phyloP scores from a whole-genome alignment of 2,797 vertebrate species.

The Poecilia wingei region DNA sequence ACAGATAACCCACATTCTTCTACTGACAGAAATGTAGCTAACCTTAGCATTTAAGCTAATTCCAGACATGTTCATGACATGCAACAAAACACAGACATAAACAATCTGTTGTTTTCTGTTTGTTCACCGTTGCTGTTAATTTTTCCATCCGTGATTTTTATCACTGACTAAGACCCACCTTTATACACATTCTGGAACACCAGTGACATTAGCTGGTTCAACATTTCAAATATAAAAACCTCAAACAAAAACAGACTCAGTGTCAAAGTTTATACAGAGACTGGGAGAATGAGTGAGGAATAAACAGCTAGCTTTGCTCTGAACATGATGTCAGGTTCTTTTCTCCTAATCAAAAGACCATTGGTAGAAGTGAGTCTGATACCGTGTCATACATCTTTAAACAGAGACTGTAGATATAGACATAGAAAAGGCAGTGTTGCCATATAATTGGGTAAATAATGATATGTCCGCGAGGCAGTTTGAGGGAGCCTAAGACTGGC shows the following conservation, averaged over 20 bases:
- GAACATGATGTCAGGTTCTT: constrained; percentile 41
- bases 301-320: constrained; percentile 11
- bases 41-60: background rate
- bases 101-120: background rate
- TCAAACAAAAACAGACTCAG: background rate
- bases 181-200: background rate
- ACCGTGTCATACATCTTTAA: constrained; percentile 66
- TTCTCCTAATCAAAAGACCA: constrained; percentile 53
- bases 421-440: constrained; percentile 52
- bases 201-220: background rate
- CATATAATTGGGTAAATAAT: constrained; percentile 76
- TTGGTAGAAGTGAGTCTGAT: constrained; percentile 36
- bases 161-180: background rate
- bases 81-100: background rate
- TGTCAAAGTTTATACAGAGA: background rate
- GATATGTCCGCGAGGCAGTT: constrained; percentile 69
- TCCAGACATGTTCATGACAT: background rate
- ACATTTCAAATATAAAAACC: background rate
- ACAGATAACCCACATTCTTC: too few species aligned
- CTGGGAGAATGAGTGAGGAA: constrained; percentile 1
- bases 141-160: background rate
- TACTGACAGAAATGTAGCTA: background rate
- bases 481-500: constrained; percentile 57
- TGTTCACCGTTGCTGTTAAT: background rate
- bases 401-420: constrained; percentile 49